Evolutionary conservation across 2,888 invertebrate genomes (phyloP).

Genomic region (Drosophila pseudotalamancana): DNA sequence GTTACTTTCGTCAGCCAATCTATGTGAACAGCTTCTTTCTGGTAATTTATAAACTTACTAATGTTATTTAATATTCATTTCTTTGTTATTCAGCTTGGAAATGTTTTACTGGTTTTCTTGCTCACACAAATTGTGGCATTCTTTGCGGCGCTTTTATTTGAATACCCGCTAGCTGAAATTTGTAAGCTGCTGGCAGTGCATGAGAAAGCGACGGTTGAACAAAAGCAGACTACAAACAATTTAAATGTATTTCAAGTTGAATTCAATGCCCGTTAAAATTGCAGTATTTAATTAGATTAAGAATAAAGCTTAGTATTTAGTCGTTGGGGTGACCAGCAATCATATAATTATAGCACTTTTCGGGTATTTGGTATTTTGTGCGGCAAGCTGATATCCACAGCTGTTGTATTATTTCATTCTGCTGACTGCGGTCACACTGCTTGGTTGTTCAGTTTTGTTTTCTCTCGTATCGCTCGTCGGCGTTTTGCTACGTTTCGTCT

Average conservation of each 20-base stretch:
- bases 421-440: slow-evolving; percentile 14
- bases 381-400: slow-evolving; percentile 4
- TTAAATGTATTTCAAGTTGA: slow-evolving; percentile 24
- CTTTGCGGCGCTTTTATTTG: slow-evolving; percentile 64
- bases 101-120: slow-evolving; percentile 52
- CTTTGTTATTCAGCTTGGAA: slow-evolving; percentile 42
- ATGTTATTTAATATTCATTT: background rate
- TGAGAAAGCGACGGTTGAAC: slow-evolving; percentile 5
- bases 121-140: slow-evolving; percentile 70
- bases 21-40: slow-evolving; percentile 65
- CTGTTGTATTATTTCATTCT: slow-evolving; percentile 18
- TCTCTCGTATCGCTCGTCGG: slow-evolving; percentile 68
- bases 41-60: slow-evolving; percentile 56
- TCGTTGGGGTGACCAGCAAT: slow-evolving; percentile 8
- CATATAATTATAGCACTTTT: background rate
- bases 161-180: slow-evolving; percentile 72
- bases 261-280: slow-evolving; percentile 4
- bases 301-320: background rate
- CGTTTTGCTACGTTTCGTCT: slow-evolving; percentile 74
- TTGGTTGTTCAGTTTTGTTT: slow-evolving; percentile 61
- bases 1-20: slow-evolving; percentile 68
- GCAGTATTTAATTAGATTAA: background rate
- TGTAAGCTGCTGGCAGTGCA: slow-evolving; percentile 28
- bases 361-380: slow-evolving; percentile 11
- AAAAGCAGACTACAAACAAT: background rate